Conservation (phyloP, 2,797 vertebrate species). For the Acomys russatus region DNA sequence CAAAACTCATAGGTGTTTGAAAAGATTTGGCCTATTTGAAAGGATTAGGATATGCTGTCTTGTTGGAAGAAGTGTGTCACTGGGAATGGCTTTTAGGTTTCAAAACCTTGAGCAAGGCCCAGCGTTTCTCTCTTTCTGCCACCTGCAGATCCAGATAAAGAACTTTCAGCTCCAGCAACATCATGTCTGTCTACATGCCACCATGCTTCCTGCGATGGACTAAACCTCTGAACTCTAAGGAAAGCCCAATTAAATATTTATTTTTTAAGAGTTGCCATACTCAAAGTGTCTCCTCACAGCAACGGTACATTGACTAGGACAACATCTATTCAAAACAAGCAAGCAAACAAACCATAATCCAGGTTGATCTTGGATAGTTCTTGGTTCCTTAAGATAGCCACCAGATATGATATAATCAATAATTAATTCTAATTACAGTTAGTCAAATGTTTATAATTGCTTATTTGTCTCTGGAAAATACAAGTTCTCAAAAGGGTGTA, state of each 20-base stretch:
- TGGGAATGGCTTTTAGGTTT: too few relatives aligned
- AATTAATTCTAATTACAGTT: conserved; percentile 26
- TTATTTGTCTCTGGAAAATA: conserved; percentile 49
- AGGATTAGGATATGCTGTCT: too few relatives aligned
- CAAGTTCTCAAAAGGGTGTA: background rate
- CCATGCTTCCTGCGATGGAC: background rate
- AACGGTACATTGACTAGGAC: background rate
- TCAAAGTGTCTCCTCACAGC: background rate
- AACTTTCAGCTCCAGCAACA: background rate
- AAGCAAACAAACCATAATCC: background rate
- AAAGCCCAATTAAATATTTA: too few relatives aligned
- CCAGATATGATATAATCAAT: too few relatives aligned
- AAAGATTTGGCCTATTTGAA: background rate
- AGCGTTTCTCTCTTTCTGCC: background rate
- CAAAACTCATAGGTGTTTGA: background rate
- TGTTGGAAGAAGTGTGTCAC: too few relatives aligned
- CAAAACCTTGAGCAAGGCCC: background rate
- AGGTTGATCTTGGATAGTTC: background rate
- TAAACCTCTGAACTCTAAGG: background rate
- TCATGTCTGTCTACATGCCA: background rate
- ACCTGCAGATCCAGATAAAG: background rate
- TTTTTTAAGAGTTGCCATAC: background rate
- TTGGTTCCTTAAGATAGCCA: background rate
- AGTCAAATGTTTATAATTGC: conserved; percentile 28
- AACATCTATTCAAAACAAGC: background rate